Evolutionary conservation across 2,888 invertebrate genomes (phyloP), one percentile per base, ranked within the genome.

Genomic region (Drosophila kambysellisi): DNA sequence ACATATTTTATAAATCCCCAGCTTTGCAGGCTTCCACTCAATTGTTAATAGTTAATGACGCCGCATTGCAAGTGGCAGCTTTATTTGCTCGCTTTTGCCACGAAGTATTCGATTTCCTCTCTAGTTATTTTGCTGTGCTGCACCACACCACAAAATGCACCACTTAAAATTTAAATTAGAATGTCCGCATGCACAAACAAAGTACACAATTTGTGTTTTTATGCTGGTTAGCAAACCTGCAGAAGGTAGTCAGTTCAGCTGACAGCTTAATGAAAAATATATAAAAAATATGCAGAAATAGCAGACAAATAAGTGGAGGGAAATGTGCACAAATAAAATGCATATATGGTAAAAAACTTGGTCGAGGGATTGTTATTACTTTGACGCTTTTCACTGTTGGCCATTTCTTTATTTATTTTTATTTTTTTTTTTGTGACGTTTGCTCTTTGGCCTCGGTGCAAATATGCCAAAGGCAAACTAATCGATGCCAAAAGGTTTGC

Each of bases 401-500:
- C 35, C 53, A 6, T 46, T 63, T 48, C 61, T 70, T 15, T 25
- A 25, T 25, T 25, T 25, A 25, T 25, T 25, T 25, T n/a, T 25
- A 25, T 25, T 25, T 25, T 25, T 3, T 25, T 25, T 25, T 25
- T 2, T 25, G 9, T 30, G 37, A 43, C 58, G 57, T 43, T 58
- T 66, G 60, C 59, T 43, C 32, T 48, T 11, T 41, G 25, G 35
- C 7, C 29, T 8, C 30, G 12, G 51, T n/a, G 60, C 62, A 74
- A 74, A 74, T 79, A 79, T 66, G 74, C 79, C 75, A 71, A 62
- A 70, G 70, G 57, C 68, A 75, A 75, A 79, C 69, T 61, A 79
- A 79, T 75, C 79, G 75, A 75, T 79, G 79, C 33, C 79, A 70
- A 79, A 79, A 75, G 71, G 71, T 64, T 75, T 70, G 62, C 39